Evolutionary conservation across 30 jellyfish, hydroid and myxozoan genomes (phyloP).

Genomic region (Chrysaora quinquecirrha): DNA sequence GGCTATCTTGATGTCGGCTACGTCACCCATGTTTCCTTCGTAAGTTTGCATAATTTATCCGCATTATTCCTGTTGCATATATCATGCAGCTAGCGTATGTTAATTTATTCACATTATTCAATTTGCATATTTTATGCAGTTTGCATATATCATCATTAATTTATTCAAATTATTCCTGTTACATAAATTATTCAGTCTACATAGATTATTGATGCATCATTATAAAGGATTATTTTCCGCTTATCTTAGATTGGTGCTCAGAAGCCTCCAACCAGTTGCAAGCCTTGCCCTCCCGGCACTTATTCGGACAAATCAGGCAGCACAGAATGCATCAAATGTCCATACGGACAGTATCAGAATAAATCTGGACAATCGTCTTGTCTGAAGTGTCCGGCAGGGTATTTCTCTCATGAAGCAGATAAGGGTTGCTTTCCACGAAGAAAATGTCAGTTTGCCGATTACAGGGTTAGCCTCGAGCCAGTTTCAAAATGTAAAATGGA

Average conservation of each 20-base stretch:
- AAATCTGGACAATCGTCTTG: slow-evolving; percentile 79
- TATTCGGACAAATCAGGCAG: slow-evolving; percentile 72
- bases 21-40: slow-evolving; percentile 79
- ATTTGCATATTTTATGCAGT: too few species aligned
- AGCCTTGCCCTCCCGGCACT: slow-evolving; percentile 88
- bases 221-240: too few species aligned
- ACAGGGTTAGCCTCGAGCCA: slow-evolving; percentile 67
- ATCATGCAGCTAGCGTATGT: too few species aligned
- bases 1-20: slow-evolving; percentile 85
- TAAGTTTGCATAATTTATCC: slow-evolving; percentile 51
- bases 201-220: too few species aligned
- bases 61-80: too few species aligned
- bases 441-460: slow-evolving; percentile 62
- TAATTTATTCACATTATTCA: too few species aligned
- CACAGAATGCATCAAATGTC: slow-evolving; percentile 75
- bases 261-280: slow-evolving; percentile 39
- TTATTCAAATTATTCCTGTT: too few species aligned
- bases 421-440: slow-evolving; percentile 61
- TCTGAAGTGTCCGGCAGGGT: slow-evolving; percentile 55
- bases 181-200: too few species aligned
- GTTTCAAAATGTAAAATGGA: slow-evolving; percentile 61
- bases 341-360: slow-evolving; percentile 79
- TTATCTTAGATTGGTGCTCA: slow-evolving; percentile 66
- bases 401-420: slow-evolving; percentile 84
- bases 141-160: too few species aligned